phyloP scores from a whole-genome alignment of 2,797 vertebrate genomes.

The Cossypha dichroa region DNA sequence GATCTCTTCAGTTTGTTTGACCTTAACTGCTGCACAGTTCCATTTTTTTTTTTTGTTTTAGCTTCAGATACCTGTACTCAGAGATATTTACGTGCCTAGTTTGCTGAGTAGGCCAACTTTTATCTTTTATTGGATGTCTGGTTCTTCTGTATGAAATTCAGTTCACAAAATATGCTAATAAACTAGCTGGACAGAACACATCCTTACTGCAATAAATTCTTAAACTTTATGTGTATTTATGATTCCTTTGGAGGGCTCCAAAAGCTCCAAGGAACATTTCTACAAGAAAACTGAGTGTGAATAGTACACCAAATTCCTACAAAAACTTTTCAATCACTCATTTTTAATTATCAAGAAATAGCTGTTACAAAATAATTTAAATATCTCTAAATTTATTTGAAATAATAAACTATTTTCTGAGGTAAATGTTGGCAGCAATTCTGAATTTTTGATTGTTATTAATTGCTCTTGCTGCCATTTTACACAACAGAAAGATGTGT shows the following conservation, averaged over 20 bases:
- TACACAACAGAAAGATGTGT: background rate
- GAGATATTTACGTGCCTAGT: background rate
- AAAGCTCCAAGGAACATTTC: background rate
- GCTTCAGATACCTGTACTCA: background rate
- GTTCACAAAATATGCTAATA: background rate
- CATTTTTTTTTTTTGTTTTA: background rate
- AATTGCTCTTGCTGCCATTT: conserved; percentile 1
- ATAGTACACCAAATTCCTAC: background rate
- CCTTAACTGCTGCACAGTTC: background rate
- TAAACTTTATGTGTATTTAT: background rate
- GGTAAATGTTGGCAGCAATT: background rate
- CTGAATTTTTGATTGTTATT: background rate
- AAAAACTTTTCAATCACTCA: background rate
- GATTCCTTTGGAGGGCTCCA: background rate
- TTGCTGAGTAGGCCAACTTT: background rate
- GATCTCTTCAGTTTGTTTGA: background rate
- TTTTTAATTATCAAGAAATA: background rate
- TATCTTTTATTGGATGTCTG: background rate
- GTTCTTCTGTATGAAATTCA: background rate
- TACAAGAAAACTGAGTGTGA: background rate
- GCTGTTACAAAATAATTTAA: background rate
- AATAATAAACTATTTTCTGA: background rate
- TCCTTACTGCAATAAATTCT: background rate
- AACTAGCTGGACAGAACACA: background rate
- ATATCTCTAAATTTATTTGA: background rate